Percentiles rank a stretch among this genome's conserved stretches.
These are phyloP conservation scores for Drosophila ficusphila DNA, from an alignment of 1,140 invertebrate species.

Conservation along the genomic window DNA sequence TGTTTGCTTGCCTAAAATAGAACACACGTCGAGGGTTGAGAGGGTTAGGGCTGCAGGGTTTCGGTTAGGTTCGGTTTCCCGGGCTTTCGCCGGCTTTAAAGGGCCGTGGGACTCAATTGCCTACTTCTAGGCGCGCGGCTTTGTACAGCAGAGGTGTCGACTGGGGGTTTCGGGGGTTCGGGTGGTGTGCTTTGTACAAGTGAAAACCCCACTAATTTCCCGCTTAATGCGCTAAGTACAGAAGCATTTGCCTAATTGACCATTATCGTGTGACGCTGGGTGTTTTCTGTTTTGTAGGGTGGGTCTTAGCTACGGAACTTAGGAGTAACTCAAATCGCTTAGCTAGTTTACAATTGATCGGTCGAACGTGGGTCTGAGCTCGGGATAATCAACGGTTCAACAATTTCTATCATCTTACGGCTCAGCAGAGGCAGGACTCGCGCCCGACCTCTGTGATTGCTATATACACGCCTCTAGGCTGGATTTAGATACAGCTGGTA, in stretches of 20 bases:
- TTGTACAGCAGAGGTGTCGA: conserved; percentile 26
- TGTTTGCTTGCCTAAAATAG: conserved; percentile 83
- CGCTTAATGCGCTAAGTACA: conserved; percentile 68
- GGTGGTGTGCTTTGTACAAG: conserved; percentile 55
- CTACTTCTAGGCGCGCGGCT: conserved; percentile 46
- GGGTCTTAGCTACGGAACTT: conserved; percentile 61
- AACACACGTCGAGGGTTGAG: conserved; percentile 48
- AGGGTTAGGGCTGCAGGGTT: conserved; percentile 17
- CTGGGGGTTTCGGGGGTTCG: conserved; percentile 3
- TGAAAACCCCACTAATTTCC: conserved; percentile 72
- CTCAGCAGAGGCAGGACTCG: conserved; percentile 44
- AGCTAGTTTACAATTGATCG: conserved; percentile 67
- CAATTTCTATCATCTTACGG: conserved; percentile 79
- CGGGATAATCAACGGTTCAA: conserved; percentile 60
- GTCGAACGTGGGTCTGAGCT: conserved; percentile 32
- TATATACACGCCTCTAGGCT: conserved; percentile 70
- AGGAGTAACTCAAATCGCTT: conserved; percentile 70
- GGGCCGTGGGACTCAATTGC: conserved; percentile 28
- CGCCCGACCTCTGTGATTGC: conserved; percentile 40
- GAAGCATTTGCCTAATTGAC: conserved; percentile 74
- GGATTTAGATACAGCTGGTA: conserved; percentile 16
- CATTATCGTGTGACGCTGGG: conserved; percentile 19
- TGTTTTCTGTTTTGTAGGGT: conserved; percentile 27
- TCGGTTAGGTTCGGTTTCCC: conserved; percentile 4
- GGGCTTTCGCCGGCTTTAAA: conserved; percentile 26